A percentile compares a stretch with the other conserved stretches of the same genome.
phyloP scores from a whole-genome alignment of 1,140 invertebrate species.

The Eumeta japonica region DNA sequence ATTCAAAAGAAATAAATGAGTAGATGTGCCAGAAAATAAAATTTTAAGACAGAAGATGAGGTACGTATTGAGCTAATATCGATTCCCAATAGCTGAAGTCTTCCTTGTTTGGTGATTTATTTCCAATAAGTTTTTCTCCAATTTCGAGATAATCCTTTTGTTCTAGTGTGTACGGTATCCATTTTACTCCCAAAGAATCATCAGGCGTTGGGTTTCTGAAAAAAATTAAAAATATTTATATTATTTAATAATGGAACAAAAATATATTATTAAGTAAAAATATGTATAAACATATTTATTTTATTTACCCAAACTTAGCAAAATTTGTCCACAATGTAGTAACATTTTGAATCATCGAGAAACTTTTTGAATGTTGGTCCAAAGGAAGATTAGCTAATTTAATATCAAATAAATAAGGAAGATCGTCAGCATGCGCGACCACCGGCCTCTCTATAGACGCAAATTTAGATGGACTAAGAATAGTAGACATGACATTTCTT shows the following conservation, averaged over 20 bases:
- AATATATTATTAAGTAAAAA: neutral
- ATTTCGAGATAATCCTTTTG: slow-evolving; percentile 19
- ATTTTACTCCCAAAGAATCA: slow-evolving; percentile 10
- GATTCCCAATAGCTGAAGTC: slow-evolving; percentile 21
- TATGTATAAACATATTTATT: neutral
- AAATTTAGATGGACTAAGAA: slow-evolving; percentile 6
- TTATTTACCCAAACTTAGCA: slow-evolving; percentile 26
- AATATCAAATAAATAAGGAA: slow-evolving; percentile 22
- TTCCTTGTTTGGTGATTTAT: slow-evolving; percentile 12
- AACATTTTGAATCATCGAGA: slow-evolving; percentile 20
- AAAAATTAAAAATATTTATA: slow-evolving; percentile 5
- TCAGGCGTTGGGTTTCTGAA: slow-evolving; percentile 25
- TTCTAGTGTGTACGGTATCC: slow-evolving; percentile 16
- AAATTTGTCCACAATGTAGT: slow-evolving; percentile 30
- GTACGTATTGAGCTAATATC: slow-evolving; percentile 13
- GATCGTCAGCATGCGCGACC: slow-evolving; percentile 21
- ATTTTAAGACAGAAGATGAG: neutral
- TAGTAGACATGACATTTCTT: slow-evolving; percentile 12
- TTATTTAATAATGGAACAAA: neutral
- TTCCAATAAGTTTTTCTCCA: slow-evolving; percentile 10
- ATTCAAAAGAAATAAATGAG: neutral
- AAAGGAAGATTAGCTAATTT: slow-evolving; percentile 8
- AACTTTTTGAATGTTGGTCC: slow-evolving; percentile 12
- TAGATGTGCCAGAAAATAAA: neutral
- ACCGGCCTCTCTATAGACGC: slow-evolving; percentile 7